Conservation (phyloP, 1,140 invertebrate genomes). For the Heliconius nattereri region DNA sequence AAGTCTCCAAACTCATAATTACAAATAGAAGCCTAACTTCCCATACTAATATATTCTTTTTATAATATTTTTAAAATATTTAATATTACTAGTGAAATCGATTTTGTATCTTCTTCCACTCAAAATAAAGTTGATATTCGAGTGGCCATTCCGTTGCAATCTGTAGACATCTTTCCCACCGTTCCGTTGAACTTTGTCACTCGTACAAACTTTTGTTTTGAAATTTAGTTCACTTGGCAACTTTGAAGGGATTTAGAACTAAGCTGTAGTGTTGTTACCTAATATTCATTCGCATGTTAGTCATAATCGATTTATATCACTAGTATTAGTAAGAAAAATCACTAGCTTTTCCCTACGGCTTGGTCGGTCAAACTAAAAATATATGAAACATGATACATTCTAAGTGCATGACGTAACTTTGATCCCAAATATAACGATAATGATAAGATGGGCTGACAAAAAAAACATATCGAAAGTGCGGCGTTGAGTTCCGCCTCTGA, state of each 20-base stretch:
- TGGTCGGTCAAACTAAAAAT: no score
- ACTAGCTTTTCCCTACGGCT: no score
- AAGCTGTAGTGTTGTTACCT: not conserved
- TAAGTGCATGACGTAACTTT: no score
- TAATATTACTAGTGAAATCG: not conserved
- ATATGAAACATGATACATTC: no score
- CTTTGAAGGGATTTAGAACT: not conserved
- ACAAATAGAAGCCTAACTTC: not conserved
- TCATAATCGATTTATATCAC: not conserved
- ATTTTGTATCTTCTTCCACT: not conserved
- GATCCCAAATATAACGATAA: no score
- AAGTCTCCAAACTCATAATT: not conserved
- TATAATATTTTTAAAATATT: not conserved
- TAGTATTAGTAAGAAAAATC: no score
- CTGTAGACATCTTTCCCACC: conserved; percentile 6
- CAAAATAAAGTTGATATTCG: not conserved
- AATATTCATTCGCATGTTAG: conserved; percentile 1
- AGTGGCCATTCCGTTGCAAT: not conserved
- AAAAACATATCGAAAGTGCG: no score
- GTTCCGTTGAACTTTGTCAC: conserved; percentile 12
- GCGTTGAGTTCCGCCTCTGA: no score
- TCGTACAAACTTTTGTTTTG: conserved; percentile 8
- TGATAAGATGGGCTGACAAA: no score
- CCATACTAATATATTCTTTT: not conserved
- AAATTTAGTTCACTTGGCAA: conserved; percentile 10